Base-by-base conservation (phyloP, 2,888 invertebrate genomes). In the Drosophila rellima region DNA sequence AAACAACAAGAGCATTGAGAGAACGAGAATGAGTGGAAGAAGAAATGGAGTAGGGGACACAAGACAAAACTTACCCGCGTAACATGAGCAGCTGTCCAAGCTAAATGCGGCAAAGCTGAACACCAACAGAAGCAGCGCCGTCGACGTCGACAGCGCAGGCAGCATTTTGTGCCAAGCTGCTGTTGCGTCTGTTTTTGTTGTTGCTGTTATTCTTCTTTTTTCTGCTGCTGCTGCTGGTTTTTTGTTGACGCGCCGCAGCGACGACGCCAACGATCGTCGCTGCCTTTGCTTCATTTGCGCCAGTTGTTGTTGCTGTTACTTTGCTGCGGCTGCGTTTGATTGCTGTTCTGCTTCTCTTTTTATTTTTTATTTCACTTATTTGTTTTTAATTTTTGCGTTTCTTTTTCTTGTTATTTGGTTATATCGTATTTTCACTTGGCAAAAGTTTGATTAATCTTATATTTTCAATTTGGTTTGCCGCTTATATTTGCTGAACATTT, bases 61-160 rank as follows among this genome's bases (percentile, higher is more conserved):
- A 40, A 52, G 60, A 56, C 65, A 71, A 70, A 82, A 83, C 83
- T 83, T 83, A 83, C 83, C 83, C 83, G 83, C 85, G 83, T 85
- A 83, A 83, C 83, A 85, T 73, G 81, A 85, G 83, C 83, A 83
- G 83, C 83, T 83, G 83, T 79, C 79, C 75, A 73, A 69, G 69
- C 65, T 69, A 67, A 78, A 70, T 59, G 67, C 70, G 64, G 67
- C 77, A 66, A 77, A 71, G 74, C 68, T 64, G 54, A 76, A 66
- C 70, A 84, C 62, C 52, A 82, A 68, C 63, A 79, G 40, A 18
- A 60, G n/a, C 39, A 39, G 29, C 63, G 62, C 29, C 44, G 57
- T 42, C 62, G 60, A 51, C 55, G 50, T 37, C 63, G 39, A 33
- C 72, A 44, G n/a, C 69, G 55, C 20, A 52, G 35, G 42, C 62